phyloP scores from a whole-genome alignment of 2,888 invertebrate species.

The Cephus nigrinus region DNA sequence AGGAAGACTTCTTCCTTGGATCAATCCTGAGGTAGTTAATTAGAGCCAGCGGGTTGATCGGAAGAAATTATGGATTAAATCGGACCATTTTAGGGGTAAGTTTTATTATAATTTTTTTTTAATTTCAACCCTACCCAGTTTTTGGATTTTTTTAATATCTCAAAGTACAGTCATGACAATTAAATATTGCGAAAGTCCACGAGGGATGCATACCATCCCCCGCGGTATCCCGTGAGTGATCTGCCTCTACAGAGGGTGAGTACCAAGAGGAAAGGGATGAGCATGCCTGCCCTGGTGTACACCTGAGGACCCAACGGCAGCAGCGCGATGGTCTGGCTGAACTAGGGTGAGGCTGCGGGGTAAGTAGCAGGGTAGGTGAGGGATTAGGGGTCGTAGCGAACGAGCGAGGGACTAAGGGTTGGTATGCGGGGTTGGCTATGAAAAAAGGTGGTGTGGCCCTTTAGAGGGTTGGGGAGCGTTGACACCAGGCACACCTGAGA shows the following conservation, averaged over 20 bases:
- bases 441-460: background rate
- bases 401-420: background rate
- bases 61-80: background rate
- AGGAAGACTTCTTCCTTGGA: background rate
- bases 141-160: background rate
- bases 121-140: background rate
- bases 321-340: background rate
- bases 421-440: background rate
- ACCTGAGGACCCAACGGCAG: background rate
- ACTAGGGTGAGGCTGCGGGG: background rate
- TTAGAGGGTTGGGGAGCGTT: background rate
- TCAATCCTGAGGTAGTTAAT: background rate
- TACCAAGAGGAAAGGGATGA: background rate
- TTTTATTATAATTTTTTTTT: background rate
- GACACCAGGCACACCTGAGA: conserved; percentile 6
- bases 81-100: background rate
- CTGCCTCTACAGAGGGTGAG: background rate
- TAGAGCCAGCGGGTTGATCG: background rate
- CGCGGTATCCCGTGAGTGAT: background rate
- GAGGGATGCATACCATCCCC: background rate
- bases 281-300: background rate
- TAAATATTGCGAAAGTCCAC: background rate
- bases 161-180: background rate
- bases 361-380: background rate
- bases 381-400: background rate